Percentiles rank a stretch among this genome's conserved stretches.
phyloP scores from a whole-genome alignment of 2,888 invertebrate genomes.

The Glyphotaelius pellucidus region DNA sequence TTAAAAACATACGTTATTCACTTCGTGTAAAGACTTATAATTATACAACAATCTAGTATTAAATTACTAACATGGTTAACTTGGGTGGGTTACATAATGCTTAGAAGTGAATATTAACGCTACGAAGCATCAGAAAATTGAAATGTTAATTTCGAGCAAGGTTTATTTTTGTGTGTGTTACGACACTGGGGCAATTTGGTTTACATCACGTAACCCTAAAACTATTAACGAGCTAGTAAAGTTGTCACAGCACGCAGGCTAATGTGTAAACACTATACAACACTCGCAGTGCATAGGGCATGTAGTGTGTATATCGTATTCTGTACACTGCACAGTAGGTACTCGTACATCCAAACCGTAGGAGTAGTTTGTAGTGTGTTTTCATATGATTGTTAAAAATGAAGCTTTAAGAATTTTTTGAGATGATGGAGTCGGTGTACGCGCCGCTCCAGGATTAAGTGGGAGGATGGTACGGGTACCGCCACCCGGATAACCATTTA shows the following conservation, averaged over 20 bases:
- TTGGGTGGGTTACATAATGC: not conserved
- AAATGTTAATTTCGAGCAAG: not conserved
- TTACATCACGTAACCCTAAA: not conserved
- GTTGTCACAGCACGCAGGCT: not conserved
- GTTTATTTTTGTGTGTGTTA: not conserved
- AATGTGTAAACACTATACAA: not conserved
- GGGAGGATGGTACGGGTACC: too few relatives aligned
- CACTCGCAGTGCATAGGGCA: not conserved
- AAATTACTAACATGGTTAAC: not conserved
- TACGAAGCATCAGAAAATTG: not conserved
- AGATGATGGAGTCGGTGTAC: too few relatives aligned
- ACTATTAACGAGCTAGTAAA: not conserved
- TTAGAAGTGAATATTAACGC: not conserved
- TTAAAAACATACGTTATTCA: not conserved
- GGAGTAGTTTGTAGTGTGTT: too few relatives aligned
- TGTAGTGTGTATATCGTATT: not conserved
- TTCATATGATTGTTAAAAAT: too few relatives aligned
- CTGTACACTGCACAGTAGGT: too few relatives aligned
- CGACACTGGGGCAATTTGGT: not conserved
- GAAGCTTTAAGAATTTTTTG: too few relatives aligned
- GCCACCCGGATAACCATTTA: too few relatives aligned
- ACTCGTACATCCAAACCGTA: not conserved
- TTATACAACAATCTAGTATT: too few relatives aligned
- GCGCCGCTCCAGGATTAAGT: too few relatives aligned
- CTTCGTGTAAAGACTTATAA: too few relatives aligned